Percentiles rank a stretch among this genome's conserved stretches.
Conservation (phyloP, 2,797 vertebrate species). For the Lagocephalus sceleratus region DNA sequence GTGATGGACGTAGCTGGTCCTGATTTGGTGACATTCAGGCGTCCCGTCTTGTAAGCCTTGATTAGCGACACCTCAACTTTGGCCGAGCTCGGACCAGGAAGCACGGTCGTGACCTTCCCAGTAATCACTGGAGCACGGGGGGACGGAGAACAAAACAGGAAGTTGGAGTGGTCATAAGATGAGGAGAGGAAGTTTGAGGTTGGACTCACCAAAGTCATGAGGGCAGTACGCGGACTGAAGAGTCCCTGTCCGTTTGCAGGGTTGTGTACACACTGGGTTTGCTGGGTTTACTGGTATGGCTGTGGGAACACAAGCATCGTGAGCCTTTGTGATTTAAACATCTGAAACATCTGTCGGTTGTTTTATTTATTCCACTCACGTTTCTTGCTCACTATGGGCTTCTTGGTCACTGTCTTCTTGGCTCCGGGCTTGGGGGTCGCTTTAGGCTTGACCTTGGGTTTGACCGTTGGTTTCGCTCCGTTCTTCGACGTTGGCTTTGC, state of each 20-base stretch:
- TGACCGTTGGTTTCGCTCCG: slow-evolving; percentile 51
- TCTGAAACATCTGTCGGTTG: no score
- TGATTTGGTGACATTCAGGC: slow-evolving; percentile 60
- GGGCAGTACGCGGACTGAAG: slow-evolving; percentile 82
- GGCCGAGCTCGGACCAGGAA: slow-evolving; percentile 47
- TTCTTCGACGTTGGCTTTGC: slow-evolving; percentile 47
- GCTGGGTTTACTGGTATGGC: slow-evolving; percentile 59
- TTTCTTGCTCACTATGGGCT: slow-evolving; percentile 58
- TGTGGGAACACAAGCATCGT: slow-evolving; percentile 47
- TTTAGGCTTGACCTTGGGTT: slow-evolving; percentile 55
- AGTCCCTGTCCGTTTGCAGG: slow-evolving; percentile 80
- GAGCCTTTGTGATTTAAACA: no score
- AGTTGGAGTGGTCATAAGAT: not conserved
- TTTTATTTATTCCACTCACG: slow-evolving; percentile 49
- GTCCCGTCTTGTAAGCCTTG: slow-evolving; percentile 69
- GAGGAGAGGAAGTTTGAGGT: slow-evolving; percentile 3
- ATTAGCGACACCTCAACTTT: slow-evolving; percentile 65
- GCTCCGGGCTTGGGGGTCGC: slow-evolving; percentile 45
- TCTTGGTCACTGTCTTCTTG: slow-evolving; percentile 57
- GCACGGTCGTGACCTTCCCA: slow-evolving; percentile 65
- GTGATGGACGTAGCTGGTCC: slow-evolving; percentile 58
- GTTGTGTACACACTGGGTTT: slow-evolving; percentile 74
- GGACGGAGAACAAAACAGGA: no score
- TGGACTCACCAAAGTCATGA: slow-evolving; percentile 81
- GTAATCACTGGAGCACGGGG: slow-evolving; percentile 69